Percentiles rank a stretch among this genome's conserved stretches.
Evolutionary conservation across 2,888 invertebrate genomes (phyloP).

Genomic region (Lysandra bellargus): DNA sequence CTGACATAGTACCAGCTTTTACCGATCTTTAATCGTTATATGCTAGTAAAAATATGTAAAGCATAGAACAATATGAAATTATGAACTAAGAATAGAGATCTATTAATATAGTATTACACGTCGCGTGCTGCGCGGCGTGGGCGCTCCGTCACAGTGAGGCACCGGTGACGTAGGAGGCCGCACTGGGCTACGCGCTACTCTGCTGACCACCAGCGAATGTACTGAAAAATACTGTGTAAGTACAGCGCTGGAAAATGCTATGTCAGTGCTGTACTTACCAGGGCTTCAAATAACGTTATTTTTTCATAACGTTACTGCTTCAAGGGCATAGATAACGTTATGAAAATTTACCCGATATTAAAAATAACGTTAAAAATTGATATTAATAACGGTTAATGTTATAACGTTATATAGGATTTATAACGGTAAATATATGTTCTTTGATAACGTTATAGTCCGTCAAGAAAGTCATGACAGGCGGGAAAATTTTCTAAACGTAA

Average conservation of each 20-base stretch:
- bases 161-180: neutral
- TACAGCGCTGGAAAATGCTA: neutral
- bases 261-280: neutral
- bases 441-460: too few relatives aligned
- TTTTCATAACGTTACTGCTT: too few relatives aligned
- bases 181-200: neutral
- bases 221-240: neutral
- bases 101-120: constrained; percentile 32
- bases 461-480: too few relatives aligned
- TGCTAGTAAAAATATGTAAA: neutral
- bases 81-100: constrained; percentile 16
- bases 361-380: too few relatives aligned
- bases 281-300: too few relatives aligned
- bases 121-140: constrained; percentile 25
- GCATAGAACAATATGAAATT: neutral
- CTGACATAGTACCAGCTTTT: neutral
- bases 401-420: too few relatives aligned
- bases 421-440: too few relatives aligned
- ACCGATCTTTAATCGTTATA: neutral
- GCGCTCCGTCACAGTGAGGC: constrained; percentile 23
- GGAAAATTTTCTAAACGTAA: too few relatives aligned
- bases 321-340: too few relatives aligned
- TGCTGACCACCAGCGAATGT: neutral
- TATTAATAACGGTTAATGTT: too few relatives aligned
- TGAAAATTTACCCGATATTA: too few relatives aligned